Evolutionary conservation across 2,797 vertebrate genomes (phyloP).

Genomic region (Crypturellus tataupa): DNA sequence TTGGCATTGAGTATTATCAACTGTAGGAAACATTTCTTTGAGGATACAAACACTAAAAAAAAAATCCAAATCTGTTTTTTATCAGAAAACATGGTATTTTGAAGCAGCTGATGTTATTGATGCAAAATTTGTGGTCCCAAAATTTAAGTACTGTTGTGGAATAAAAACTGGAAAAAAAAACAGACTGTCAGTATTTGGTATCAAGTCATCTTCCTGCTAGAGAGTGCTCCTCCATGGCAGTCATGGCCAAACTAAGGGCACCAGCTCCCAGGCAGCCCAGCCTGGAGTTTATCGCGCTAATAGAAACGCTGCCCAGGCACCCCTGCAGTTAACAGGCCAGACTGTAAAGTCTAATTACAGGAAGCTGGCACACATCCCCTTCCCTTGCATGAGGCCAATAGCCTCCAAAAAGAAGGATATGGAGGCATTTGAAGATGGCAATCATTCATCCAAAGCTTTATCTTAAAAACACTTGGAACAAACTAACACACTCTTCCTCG

Average conservation of each 20-base stretch:
- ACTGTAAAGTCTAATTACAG: background rate
- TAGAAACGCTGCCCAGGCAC: background rate
- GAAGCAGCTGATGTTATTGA: background rate
- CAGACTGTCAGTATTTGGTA: background rate
- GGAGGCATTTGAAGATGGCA: background rate
- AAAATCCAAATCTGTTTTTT: background rate
- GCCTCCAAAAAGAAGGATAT: background rate
- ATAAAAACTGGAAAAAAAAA: background rate
- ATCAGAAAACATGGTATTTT: background rate
- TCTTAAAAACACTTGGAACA: background rate
- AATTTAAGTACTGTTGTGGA: background rate
- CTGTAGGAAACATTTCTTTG: background rate
- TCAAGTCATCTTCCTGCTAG: background rate
- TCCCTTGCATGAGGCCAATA: background rate
- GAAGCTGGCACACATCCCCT: background rate
- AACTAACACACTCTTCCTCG: background rate
- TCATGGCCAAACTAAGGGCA: background rate
- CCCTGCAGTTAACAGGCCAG: background rate
- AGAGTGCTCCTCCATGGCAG: background rate
- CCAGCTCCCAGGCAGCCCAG: background rate
- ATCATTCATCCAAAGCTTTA: background rate
- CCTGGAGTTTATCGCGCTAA: background rate
- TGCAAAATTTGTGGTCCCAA: background rate
- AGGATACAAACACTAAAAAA: background rate
- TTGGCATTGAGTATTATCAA: background rate